phyloP scores from a whole-genome alignment of 2,888 invertebrate species.

The Eupeodes luniger region DNA sequence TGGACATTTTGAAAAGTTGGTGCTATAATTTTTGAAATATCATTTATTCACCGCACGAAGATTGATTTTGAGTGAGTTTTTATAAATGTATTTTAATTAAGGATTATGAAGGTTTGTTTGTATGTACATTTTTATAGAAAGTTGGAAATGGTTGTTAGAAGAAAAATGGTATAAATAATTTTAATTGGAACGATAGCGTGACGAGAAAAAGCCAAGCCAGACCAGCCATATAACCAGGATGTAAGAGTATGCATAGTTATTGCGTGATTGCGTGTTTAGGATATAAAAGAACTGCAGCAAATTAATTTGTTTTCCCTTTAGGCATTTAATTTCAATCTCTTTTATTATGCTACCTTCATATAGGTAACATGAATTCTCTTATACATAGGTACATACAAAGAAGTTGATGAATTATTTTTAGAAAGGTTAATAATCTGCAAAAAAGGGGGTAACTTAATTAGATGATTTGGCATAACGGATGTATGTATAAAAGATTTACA shows the following conservation, averaged over 20 bases:
- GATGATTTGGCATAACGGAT: background rate
- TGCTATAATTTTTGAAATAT: background rate
- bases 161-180: background rate
- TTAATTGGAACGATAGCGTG: slow-evolving; percentile 25
- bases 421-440: background rate
- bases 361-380: background rate
- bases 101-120: too few relatives aligned
- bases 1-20: background rate
- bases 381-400: too few relatives aligned
- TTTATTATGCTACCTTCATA: background rate
- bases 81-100: slow-evolving; percentile 27
- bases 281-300: slow-evolving; percentile 2
- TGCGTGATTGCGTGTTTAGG: slow-evolving; percentile 34
- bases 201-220: background rate
- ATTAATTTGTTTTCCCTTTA: slow-evolving; percentile 32
- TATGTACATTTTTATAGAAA: too few relatives aligned
- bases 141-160: background rate
- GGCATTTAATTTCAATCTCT: slow-evolving; percentile 31
- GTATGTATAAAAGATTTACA: background rate
- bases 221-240: background rate
- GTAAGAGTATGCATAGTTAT: background rate
- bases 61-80: slow-evolving; percentile 20
- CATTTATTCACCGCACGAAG: slow-evolving; percentile 31
- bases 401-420: slow-evolving; percentile 24
- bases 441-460: background rate